A percentile compares a stretch with the other conserved stretches of the same genome.
These are phyloP conservation scores for Trichogramma pretiosum DNA, from an alignment of 1,140 invertebrate genomes.

Conservation along the genomic window DNA sequence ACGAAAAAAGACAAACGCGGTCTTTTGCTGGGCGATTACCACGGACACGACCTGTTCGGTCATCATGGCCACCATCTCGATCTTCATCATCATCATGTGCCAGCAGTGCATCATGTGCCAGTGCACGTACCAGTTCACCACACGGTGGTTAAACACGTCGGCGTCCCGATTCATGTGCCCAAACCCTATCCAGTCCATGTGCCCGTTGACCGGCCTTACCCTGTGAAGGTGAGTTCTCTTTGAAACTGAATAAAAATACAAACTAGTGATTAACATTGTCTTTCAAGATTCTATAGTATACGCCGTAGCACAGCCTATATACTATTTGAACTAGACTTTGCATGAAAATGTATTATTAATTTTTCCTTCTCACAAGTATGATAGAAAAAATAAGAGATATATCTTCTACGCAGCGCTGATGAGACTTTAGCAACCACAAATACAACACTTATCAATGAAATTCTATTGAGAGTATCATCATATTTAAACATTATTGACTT, in stretches of 20 bases:
- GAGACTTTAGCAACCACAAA: too few relatives aligned
- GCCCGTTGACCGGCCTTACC: slow-evolving; percentile 37
- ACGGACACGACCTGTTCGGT: slow-evolving; percentile 14
- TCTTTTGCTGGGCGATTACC: slow-evolving; percentile 22
- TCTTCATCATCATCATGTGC: slow-evolving; percentile 16
- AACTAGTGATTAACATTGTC: too few relatives aligned
- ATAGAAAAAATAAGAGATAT: neutral
- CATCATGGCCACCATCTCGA: slow-evolving; percentile 13
- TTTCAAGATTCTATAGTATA: too few relatives aligned
- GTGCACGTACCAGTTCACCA: slow-evolving; percentile 19
- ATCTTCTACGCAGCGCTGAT: neutral
- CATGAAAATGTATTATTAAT: neutral
- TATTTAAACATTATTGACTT: too few relatives aligned
- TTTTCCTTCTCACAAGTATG: neutral
- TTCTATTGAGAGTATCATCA: too few relatives aligned
- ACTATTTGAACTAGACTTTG: too few relatives aligned
- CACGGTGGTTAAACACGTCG: slow-evolving; percentile 23
- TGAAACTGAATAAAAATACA: too few relatives aligned
- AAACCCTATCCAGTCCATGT: slow-evolving; percentile 34
- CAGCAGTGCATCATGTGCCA: slow-evolving; percentile 15
- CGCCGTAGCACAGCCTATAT: too few relatives aligned
- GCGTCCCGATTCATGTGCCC: slow-evolving; percentile 31
- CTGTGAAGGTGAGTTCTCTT: slow-evolving; percentile 33
- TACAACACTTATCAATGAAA: too few relatives aligned
- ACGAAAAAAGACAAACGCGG: slow-evolving; percentile 37